These are phyloP conservation scores for Scaptodrosophila latifasciaeformis DNA, from an alignment of 2,888 invertebrate species.

Conservation along the genomic window DNA sequence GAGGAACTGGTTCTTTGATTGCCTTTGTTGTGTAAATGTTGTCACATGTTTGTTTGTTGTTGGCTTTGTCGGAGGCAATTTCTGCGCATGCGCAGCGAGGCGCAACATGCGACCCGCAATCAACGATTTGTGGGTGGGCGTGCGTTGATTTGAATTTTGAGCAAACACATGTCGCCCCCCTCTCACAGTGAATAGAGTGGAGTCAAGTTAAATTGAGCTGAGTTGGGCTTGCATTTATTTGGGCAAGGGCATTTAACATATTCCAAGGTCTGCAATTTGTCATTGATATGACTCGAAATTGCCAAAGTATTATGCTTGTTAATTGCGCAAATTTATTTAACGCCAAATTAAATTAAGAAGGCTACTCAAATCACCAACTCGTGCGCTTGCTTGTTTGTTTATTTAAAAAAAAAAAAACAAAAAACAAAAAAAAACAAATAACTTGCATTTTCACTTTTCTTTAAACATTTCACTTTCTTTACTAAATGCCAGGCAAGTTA, in stretches of 20 bases:
- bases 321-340: too few species aligned
- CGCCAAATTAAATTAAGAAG: too few species aligned
- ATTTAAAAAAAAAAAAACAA: too few species aligned
- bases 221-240: slow-evolving; percentile 4
- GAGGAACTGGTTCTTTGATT: neutral
- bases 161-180: neutral
- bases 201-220: slow-evolving; percentile 44
- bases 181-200: too few species aligned
- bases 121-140: slow-evolving; percentile 10
- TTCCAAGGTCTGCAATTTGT: neutral
- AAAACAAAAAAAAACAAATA: too few species aligned
- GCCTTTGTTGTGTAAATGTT: neutral
- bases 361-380: too few species aligned
- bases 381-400: too few species aligned
- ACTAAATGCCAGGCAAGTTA: too few species aligned
- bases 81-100: slow-evolving; percentile 36
- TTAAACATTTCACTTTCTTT: too few species aligned
- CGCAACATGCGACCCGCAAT: slow-evolving; percentile 28
- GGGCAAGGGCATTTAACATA: neutral
- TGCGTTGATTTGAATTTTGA: neutral
- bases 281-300: too few species aligned
- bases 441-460: too few species aligned
- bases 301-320: too few species aligned
- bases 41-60: neutral
- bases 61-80: neutral